These are phyloP conservation scores for Pygocentrus nattereri DNA, from an alignment of 2,797 vertebrate species.

Conservation along the genomic window DNA sequence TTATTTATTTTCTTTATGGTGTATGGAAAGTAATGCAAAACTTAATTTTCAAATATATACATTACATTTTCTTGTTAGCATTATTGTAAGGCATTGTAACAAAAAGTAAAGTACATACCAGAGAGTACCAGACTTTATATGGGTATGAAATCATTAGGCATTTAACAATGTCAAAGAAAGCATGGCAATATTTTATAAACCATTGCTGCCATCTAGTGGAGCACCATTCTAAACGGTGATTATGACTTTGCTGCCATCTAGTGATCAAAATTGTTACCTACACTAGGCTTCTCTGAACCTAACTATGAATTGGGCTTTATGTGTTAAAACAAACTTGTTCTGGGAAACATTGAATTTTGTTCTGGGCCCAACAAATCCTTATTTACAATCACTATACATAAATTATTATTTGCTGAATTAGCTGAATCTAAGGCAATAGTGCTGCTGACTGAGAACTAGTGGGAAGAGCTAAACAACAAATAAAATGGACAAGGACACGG, in stretches of 20 bases:
- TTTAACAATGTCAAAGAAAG: not conserved
- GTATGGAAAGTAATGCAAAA: too few relatives aligned
- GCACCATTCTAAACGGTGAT: not conserved
- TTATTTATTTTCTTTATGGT: too few relatives aligned
- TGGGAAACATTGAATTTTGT: too few relatives aligned
- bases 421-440: not conserved
- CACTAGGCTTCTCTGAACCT: not conserved
- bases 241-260: slow-evolving; percentile 46
- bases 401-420: not conserved
- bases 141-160: not conserved
- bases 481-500: not conserved
- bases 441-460: not conserved
- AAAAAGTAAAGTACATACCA: not conserved
- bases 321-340: too few relatives aligned
- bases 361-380: not conserved
- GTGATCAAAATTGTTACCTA: slow-evolving; percentile 19
- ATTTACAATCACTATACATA: not conserved
- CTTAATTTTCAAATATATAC: not conserved
- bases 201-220: slow-evolving; percentile 50
- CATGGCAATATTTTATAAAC: not conserved
- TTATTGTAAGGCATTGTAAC: not conserved
- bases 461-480: not conserved
- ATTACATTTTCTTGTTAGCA: not conserved
- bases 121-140: not conserved
- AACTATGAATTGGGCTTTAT: not conserved